Conservation (phyloP, 2,888 invertebrate genomes). For the Scrobipalpa atriplicella region DNA sequence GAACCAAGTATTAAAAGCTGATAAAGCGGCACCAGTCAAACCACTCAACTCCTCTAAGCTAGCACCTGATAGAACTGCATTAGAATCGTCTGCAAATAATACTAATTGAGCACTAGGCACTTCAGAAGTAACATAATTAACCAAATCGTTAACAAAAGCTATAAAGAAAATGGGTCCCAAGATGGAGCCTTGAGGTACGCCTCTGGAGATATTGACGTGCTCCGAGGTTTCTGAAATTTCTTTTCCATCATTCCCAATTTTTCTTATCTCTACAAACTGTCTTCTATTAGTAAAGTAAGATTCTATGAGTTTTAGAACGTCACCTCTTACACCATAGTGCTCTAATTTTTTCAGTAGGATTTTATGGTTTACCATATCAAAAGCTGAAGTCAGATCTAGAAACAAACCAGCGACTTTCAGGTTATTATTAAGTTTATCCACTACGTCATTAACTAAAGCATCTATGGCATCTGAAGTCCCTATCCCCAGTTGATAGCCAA, state of each 20-base stretch:
- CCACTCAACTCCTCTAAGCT: background rate
- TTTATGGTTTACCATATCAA: constrained; percentile 4
- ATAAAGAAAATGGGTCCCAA: constrained; percentile 19
- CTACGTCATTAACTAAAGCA: background rate
- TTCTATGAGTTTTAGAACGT: background rate
- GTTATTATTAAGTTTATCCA: background rate
- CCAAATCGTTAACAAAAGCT: constrained; percentile 1
- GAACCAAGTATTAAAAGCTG: constrained; percentile 13
- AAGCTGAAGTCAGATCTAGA: constrained; percentile 12
- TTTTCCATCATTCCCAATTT: background rate
- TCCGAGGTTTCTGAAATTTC: background rate
- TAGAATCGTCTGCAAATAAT: constrained; percentile 8
- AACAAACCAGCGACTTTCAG: constrained; percentile 1
- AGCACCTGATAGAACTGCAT: background rate
- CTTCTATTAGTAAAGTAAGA: background rate
- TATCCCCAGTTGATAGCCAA: background rate
- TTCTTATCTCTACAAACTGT: constrained; percentile 15
- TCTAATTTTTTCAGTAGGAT: constrained; percentile 2
- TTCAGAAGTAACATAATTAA: background rate
- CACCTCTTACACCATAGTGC: constrained; percentile 5
- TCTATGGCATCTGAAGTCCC: background rate
- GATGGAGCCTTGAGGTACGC: constrained; percentile 14
- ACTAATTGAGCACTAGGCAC: background rate
- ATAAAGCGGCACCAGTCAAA: background rate
- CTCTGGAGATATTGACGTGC: background rate